A percentile compares a stretch with the other conserved stretches of the same genome.
Evolutionary conservation across 30 jellyfish, hydroid and myxozoan species (phyloP).

Genomic region (Turritopsis dohrnii): DNA sequence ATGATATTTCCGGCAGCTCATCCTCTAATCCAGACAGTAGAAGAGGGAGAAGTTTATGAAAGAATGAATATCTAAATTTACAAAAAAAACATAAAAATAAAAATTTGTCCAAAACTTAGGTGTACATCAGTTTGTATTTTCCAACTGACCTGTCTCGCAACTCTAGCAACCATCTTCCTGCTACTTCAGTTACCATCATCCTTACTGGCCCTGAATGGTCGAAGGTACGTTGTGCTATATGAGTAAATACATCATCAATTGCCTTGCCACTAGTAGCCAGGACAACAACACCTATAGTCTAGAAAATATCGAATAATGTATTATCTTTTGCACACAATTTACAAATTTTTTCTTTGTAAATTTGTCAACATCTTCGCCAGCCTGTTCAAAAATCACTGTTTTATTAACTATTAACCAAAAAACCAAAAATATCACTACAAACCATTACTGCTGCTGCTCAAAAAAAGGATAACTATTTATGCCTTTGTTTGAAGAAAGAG

Average conservation of each 20-base stretch:
- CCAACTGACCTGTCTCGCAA: constrained; percentile 67
- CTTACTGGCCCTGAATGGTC: constrained; percentile 79
- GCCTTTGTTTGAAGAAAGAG: too few relatives aligned
- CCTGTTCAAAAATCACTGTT: too few relatives aligned
- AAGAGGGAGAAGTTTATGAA: constrained; percentile 63
- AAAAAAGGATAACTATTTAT: too few relatives aligned
- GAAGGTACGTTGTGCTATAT: constrained; percentile 82
- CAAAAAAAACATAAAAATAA: neutral
- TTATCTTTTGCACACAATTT: neutral
- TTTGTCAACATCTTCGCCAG: neutral
- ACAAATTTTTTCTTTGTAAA: neutral
- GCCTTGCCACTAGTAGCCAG: constrained; percentile 70
- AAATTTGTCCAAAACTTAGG: neutral
- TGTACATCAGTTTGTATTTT: neutral
- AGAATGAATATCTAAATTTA: constrained; percentile 52
- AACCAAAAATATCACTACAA: too few relatives aligned
- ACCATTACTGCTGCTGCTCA: too few relatives aligned
- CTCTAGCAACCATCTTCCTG: constrained; percentile 69
- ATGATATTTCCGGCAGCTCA: constrained; percentile 59
- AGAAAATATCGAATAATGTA: neutral
- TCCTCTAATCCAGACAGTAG: constrained; percentile 70
- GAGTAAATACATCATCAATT: constrained; percentile 75
- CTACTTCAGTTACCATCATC: constrained; percentile 53
- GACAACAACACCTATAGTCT: constrained; percentile 68
- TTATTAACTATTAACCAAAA: too few relatives aligned